These are phyloP conservation scores for Ibidorhyncha struthersii DNA, from an alignment of 2,113 vertebrate species.

Conservation along the genomic window DNA sequence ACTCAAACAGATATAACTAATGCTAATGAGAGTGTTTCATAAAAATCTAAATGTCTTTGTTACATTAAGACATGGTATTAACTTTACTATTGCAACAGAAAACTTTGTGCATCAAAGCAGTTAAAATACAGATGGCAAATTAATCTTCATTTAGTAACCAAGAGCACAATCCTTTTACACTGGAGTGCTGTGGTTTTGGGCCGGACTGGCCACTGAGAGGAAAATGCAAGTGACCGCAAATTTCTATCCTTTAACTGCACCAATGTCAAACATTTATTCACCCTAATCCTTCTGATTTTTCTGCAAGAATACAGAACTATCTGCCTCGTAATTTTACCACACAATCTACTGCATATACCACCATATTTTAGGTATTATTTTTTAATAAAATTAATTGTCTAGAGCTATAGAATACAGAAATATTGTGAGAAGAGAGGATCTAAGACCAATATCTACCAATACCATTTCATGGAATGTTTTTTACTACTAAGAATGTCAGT, in stretches of 20 bases:
- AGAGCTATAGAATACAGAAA: neutral
- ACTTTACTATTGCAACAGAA: neutral
- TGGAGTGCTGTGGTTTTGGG: neutral
- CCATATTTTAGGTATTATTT: neutral
- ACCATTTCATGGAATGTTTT: neutral
- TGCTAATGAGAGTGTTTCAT: neutral
- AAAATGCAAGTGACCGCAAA: neutral
- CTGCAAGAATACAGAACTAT: neutral
- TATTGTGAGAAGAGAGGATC: neutral
- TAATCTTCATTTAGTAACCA: neutral
- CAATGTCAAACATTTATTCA: neutral
- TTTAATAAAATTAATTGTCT: neutral
- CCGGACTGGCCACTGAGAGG: too few species aligned
- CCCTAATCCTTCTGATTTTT: neutral
- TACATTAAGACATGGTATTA: neutral
- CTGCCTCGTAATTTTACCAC: neutral
- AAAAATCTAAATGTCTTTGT: neutral
- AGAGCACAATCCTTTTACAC: neutral
- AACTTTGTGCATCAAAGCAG: neutral
- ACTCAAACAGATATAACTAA: neutral
- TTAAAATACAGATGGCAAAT: neutral
- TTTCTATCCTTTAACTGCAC: neutral
- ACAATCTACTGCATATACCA: neutral
- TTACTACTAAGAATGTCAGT: neutral
- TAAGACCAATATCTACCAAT: neutral